Evolutionary conservation across 2,888 invertebrate genomes (phyloP).

Genomic region (Erynnis tages): DNA sequence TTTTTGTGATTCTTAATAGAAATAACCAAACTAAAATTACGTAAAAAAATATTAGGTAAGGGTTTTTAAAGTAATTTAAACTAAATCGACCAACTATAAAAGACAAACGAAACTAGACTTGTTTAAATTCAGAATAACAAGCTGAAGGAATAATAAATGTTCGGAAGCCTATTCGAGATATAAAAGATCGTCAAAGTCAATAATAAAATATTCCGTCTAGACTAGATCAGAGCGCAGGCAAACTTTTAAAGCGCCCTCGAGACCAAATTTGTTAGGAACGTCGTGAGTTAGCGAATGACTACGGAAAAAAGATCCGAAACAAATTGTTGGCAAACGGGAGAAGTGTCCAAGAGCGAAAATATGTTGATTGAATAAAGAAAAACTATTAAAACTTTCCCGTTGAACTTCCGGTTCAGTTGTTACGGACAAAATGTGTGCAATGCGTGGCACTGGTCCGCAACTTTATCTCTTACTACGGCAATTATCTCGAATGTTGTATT

Average conservation of each 20-base stretch:
- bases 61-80: too few species aligned
- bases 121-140: not conserved
- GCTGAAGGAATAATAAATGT: slow-evolving; percentile 1
- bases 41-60: too few species aligned
- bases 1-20: too few species aligned
- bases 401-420: slow-evolving; percentile 64
- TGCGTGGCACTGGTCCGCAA: slow-evolving; percentile 41
- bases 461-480: slow-evolving; percentile 5
- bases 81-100: too few species aligned
- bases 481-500: slow-evolving; percentile 7
- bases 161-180: slow-evolving; percentile 11
- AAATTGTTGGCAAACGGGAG: slow-evolving; percentile 76
- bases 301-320: slow-evolving; percentile 71
- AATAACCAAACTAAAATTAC: too few species aligned
- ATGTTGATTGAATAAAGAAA: slow-evolving; percentile 81
- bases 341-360: slow-evolving; percentile 77
- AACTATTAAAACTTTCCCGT: slow-evolving; percentile 76
- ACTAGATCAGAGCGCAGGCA: slow-evolving; percentile 51
- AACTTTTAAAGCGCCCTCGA: slow-evolving; percentile 63
- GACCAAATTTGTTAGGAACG: slow-evolving; percentile 67
- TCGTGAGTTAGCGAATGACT: slow-evolving; percentile 55
- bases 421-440: slow-evolving; percentile 56
- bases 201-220: slow-evolving; percentile 59
- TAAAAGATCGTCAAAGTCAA: slow-evolving; percentile 32
- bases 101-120: not conserved